Percentiles rank a stretch among this genome's conserved stretches.
Conservation (phyloP, 2,113 vertebrate species). For the Platysternon megacephalum region DNA sequence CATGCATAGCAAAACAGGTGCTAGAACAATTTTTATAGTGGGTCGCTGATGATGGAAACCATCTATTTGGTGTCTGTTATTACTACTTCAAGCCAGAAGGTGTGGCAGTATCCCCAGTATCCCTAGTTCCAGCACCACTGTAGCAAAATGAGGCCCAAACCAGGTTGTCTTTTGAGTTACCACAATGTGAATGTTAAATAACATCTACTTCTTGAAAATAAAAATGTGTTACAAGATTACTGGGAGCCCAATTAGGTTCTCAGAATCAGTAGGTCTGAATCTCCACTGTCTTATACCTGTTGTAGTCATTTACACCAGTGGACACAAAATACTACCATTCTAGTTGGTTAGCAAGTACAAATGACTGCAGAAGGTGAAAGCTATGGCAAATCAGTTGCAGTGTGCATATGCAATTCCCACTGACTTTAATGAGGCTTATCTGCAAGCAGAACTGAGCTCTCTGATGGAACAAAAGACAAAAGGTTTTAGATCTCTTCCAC, state of each 20-base stretch:
- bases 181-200: neutral
- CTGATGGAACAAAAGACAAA: neutral
- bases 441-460: neutral
- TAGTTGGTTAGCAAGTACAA: neutral
- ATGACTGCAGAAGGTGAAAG: neutral
- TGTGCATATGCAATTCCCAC: neutral
- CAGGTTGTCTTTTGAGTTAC: neutral
- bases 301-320: neutral
- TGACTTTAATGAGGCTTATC: rapidly evolving
- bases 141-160: neutral
- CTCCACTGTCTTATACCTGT: neutral
- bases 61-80: too few species aligned
- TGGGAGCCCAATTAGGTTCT: neutral
- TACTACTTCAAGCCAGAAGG: too few species aligned
- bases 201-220: neutral
- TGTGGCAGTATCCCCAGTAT: too few species aligned
- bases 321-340: neutral
- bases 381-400: neutral
- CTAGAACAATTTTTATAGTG: too few species aligned
- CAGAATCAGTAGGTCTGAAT: neutral
- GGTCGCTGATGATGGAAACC: too few species aligned
- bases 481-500: neutral
- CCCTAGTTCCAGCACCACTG: too few species aligned
- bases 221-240: neutral
- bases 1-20: neutral